Conservation (phyloP, 1,140 invertebrate genomes). For the Octopus sinensis region DNA sequence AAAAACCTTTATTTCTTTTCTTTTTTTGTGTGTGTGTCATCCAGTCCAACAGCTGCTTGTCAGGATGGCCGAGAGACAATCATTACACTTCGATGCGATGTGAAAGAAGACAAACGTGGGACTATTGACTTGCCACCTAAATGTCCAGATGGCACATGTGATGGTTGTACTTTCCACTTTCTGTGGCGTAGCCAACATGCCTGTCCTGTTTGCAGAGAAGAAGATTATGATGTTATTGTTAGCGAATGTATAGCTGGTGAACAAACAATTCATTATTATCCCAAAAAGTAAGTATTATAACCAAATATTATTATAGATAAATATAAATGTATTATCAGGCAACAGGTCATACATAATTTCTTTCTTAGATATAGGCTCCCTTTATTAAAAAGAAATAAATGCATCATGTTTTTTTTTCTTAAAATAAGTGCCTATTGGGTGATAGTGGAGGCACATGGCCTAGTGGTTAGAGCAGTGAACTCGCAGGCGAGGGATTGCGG, state of each 20-base stretch:
- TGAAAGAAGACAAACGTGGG: conserved; percentile 52
- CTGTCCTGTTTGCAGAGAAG: conserved; percentile 61
- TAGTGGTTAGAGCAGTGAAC: too few species aligned
- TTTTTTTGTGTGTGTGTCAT: conserved; percentile 19
- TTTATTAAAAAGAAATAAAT: too few species aligned
- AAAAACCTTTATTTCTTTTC: not conserved
- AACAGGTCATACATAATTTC: not conserved
- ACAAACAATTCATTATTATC: conserved; percentile 63
- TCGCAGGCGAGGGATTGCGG: too few species aligned
- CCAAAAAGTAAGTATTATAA: conserved; percentile 56
- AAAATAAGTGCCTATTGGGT: too few species aligned
- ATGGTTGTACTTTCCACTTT: conserved; percentile 67
- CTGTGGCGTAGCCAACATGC: conserved; percentile 61
- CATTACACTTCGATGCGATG: conserved; percentile 58
- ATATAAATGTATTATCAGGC: not conserved
- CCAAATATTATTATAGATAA: not conserved
- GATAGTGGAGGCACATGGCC: too few species aligned
- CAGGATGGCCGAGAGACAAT: conserved; percentile 61
- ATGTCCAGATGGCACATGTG: conserved; percentile 67
- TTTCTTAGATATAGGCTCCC: too few species aligned
- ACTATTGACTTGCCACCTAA: conserved; percentile 58
- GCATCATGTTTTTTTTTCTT: too few species aligned
- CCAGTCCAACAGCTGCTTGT: conserved; percentile 61
- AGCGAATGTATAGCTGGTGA: conserved; percentile 62
- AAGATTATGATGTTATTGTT: conserved; percentile 59